Base-by-base conservation (phyloP, 2,888 invertebrate genomes). In the Xestia sexstrigata region DNA sequence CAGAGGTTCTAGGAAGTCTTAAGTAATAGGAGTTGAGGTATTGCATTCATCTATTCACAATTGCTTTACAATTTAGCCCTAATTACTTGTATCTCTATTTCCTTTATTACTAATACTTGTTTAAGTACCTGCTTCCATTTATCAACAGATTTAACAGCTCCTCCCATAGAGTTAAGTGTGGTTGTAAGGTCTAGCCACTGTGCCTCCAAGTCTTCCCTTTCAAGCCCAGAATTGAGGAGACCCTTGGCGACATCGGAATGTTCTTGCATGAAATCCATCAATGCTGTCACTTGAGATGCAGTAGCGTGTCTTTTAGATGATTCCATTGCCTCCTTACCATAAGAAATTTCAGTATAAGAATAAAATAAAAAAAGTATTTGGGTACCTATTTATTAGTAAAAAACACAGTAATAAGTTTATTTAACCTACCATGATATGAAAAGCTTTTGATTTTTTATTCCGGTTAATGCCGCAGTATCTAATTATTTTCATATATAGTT, bases 51-150 rank as follows among this genome's bases (percentile, higher is more conserved):
- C 3, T 17, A 42, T 42, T 42, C 42, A 42, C 42, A 11, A 17
- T 42, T n/a, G 39, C 11, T 71, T 17, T n/a, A 30, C 13, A 63
- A 30, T 77, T 66, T 45, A n/a, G n/a, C 4, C 2, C 42, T 26
- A 26, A 67, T 39, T 23, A 60, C 17, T 62, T 6, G 13, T 35
- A 45, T 63, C 3, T 52, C 2, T 47, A 26, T 35, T 30, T 11
- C 9, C 8, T 20, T 7, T 42, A 30, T 23, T 70, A 49, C 17
- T n/a, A n/a, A 30, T 49, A 17, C 9, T 45, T 49, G 23, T 49
- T 39, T 26, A 58, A 23, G 5, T 78, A 91, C 91, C 90, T 91
- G 90, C 77, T 91, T 91, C 91, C 91, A 91, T 81, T 90, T 91
- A n/a, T 91, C 91, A 52, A 86, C 63, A 42, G 91, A 89, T 82